Base-by-base conservation (phyloP, 2,797 vertebrate species). In the Galagoides demidoff region DNA sequence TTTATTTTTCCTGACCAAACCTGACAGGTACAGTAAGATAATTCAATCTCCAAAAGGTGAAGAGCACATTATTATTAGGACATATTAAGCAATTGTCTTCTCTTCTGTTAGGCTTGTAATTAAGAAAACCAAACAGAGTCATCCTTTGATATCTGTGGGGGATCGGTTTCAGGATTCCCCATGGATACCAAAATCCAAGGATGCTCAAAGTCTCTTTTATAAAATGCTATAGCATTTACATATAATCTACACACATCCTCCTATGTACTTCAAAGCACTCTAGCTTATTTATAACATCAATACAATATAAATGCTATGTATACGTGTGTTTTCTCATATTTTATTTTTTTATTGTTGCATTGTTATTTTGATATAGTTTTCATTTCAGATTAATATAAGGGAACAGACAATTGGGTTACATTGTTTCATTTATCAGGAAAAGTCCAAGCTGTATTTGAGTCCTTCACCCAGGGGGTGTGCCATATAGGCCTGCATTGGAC, bases 31-130 rank as follows among this genome's bases (percentile, higher is more conserved):
- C 16, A 76, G 11, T 87, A 23, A 88, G 49, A 95, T 39, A 94
- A 90, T 91, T 92, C 45, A 84, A 31, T 90, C 70, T 94, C 43
- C 34, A 59, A 87, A 96, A 86, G 39, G 82, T 78, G 52, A 97
- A 81, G 64, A 34, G 5, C 19, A 89, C 49, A 78, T 43, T 66
- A 86, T 79, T 94, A 89, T 84, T 63, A 88, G 10, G 68, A 84
- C 31, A 89, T 89, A 71, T 64, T 95, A 81, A 55, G 78, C 25
- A 78, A 77, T 49, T 83, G 66, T 82, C 70, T 82, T 96, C 68
- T 49, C 3, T 94, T 92, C 63, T 81, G 23, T 52, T 95, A 45
- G 5, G 43, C 39, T 95, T 89, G 6, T 90, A 89, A 73, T 57
- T 63, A 19, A 87, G 77, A 11, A 94, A 22, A 78, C 76, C 22